Percentiles rank a stretch among this genome's conserved stretches.
These are phyloP conservation scores for Megamerina dolium DNA, from an alignment of 2,888 invertebrate species.

Conservation along the genomic window DNA sequence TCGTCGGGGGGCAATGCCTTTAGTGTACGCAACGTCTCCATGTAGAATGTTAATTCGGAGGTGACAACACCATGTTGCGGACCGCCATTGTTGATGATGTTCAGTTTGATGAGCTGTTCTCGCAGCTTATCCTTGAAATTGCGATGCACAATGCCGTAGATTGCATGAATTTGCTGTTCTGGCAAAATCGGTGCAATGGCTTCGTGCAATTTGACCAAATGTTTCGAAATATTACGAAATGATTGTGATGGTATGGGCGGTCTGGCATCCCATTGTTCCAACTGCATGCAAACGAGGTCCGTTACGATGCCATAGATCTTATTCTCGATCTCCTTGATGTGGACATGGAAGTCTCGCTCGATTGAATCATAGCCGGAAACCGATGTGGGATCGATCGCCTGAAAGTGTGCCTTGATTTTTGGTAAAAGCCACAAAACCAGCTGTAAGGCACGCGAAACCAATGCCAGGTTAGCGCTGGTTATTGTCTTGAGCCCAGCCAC, in stretches of 20 bases:
- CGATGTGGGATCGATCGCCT: conserved; percentile 50
- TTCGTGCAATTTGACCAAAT: conserved; percentile 86
- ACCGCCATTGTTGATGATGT: conserved; percentile 91
- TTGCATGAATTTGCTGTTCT: conserved; percentile 65
- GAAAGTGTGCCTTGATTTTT: conserved; percentile 64
- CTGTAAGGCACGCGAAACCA: conserved; percentile 77
- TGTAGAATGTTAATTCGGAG: conserved; percentile 84
- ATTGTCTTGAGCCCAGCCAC: conserved; percentile 91
- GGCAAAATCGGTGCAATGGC: conserved; percentile 83
- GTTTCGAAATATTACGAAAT: conserved; percentile 79
- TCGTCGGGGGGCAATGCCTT: conserved; percentile 70
- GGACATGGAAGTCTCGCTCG: conserved; percentile 76
- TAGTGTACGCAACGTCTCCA: conserved; percentile 76
- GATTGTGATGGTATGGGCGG: conserved; percentile 91
- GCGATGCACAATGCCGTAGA: conserved; percentile 73
- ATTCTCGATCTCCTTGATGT: conserved; percentile 85
- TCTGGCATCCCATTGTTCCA: conserved; percentile 86
- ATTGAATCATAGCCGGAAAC: conserved; percentile 61
- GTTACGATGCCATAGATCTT: conserved; percentile 89
- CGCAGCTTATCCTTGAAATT: conserved; percentile 82
- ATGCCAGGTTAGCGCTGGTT: conserved; percentile 86
- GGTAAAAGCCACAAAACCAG: conserved; percentile 75
- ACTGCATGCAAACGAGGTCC: conserved; percentile 72
- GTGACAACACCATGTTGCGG: conserved; percentile 94
- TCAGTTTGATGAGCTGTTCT: conserved; percentile 77